Base-by-base conservation (phyloP, 2,797 vertebrate species). In the Stomatorhinus walkeri region DNA sequence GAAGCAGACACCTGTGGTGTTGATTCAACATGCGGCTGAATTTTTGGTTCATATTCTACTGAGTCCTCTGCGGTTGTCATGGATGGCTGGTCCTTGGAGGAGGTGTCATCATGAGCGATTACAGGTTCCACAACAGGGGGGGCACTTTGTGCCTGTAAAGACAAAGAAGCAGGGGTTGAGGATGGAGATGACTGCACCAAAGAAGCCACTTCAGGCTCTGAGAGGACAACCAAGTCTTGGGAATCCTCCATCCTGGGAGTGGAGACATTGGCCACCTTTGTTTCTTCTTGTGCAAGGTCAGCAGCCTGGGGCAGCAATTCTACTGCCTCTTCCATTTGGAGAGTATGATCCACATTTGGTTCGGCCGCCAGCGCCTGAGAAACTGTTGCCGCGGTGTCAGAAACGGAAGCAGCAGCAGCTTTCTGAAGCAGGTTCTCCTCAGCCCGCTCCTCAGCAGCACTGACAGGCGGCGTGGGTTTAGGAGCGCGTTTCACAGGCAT, bases 171-270 rank as follows among this genome's bases (percentile, higher is more conserved):
- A 0, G 90, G 91, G 12, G 95, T 96, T 16, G 96, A 96, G 88
- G 94, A 95, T 12, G 96, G 96, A 88, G 96, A 95, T 88, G 96
- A 96, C 94, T 96, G 93, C 40, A 95, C 94, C 0, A 95, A 90
- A 88, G 92, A 91, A 0, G 91, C 91, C 87, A 89, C 87, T 54
- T 88, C 51, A 4, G 93, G 87, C 40, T 93, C 93, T 3, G 93
- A 89, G 1, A 92, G 92, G 89, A 89, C 91, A 81, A 91, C 93
- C 32, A 88, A 87, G 90, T 95, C 93, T 12, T 56, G 64, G 43
- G n/a, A 14, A 3, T 10, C 52, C 19, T 49, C 46, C 4, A 16
- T 9, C 32, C 3, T 46, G 46, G 36, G 54, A 19, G 24, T n/a
- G 7, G 84, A 64, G 9, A 43, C 12, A 24, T 46, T 59, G n/a